Conservation (phyloP, 1,140 invertebrate species). For the Chironomus tepperi region DNA sequence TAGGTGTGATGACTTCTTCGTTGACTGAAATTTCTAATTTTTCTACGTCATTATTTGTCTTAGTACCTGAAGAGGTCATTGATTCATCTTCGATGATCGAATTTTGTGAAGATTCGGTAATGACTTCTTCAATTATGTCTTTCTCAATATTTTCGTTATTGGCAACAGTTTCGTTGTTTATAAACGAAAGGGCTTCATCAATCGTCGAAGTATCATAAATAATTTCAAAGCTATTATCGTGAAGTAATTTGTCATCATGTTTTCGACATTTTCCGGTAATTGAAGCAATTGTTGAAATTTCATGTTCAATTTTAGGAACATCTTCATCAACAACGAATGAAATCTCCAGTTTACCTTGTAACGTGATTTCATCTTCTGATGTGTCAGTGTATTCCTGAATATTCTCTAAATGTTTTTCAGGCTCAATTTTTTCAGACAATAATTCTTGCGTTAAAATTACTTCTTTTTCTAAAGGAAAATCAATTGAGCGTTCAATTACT, state of each 20-base stretch:
- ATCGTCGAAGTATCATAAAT: not conserved
- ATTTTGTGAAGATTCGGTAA: not conserved
- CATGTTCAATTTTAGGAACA: not conserved
- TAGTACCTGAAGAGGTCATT: not conserved
- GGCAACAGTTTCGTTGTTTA: not conserved
- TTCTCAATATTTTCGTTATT: not conserved
- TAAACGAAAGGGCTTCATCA: not conserved
- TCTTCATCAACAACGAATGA: not conserved
- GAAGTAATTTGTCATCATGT: not conserved
- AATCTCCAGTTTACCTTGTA: conserved; percentile 14
- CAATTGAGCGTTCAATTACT: not conserved
- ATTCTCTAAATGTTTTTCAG: conserved; percentile 8
- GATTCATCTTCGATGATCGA: not conserved
- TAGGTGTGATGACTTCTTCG: no score
- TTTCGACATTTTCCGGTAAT: not conserved
- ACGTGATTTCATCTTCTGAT: not conserved
- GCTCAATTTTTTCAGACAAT: not conserved
- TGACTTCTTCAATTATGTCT: not conserved
- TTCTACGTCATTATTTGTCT: no score
- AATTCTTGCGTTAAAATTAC: not conserved
- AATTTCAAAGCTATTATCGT: not conserved
- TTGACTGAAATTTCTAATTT: no score
- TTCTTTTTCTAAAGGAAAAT: not conserved
- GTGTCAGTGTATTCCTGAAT: conserved; percentile 17
- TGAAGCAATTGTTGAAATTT: not conserved